Conservation (phyloP, 2,888 invertebrate genomes). For the Trichopoda pennipes region DNA sequence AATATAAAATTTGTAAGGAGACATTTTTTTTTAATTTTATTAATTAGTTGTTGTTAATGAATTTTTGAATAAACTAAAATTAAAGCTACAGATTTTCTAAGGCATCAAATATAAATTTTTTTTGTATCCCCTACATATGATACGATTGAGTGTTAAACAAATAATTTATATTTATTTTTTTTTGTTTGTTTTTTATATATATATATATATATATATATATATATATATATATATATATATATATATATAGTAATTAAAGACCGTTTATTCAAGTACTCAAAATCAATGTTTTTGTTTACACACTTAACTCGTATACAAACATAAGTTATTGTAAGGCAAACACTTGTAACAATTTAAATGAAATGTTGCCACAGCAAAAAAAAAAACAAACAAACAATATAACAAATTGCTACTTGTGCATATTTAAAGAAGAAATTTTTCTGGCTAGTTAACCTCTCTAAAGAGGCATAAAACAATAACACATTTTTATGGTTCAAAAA, state of each 20-base stretch:
- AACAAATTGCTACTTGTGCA: slow-evolving; percentile 50
- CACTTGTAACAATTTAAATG: slow-evolving; percentile 10
- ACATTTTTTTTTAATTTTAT: too few relatives aligned
- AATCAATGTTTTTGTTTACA: slow-evolving; percentile 55
- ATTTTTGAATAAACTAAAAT: too few relatives aligned
- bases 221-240: slow-evolving; percentile 60
- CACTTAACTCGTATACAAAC: slow-evolving; percentile 11
- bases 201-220: slow-evolving; percentile 58
- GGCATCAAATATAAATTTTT: too few relatives aligned
- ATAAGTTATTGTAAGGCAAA: slow-evolving; percentile 6
- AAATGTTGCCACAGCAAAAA: slow-evolving; percentile 23
- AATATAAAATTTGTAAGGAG: too few relatives aligned
- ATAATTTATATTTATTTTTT: not conserved
- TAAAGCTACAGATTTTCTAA: too few relatives aligned
- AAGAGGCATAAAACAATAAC: slow-evolving; percentile 61
- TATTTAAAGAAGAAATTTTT: slow-evolving; percentile 57
- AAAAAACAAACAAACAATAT: slow-evolving; percentile 6
- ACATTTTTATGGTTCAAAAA: slow-evolving; percentile 49
- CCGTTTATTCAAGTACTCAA: slow-evolving; percentile 48
- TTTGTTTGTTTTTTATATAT: not conserved
- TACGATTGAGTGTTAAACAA: not conserved
- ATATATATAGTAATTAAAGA: too few relatives aligned
- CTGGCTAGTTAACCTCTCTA: slow-evolving; percentile 67
- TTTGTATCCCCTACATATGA: not conserved
- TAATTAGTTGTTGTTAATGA: too few relatives aligned